phyloP scores from a whole-genome alignment of 2,797 vertebrate genomes.

The Falco peregrinus region DNA sequence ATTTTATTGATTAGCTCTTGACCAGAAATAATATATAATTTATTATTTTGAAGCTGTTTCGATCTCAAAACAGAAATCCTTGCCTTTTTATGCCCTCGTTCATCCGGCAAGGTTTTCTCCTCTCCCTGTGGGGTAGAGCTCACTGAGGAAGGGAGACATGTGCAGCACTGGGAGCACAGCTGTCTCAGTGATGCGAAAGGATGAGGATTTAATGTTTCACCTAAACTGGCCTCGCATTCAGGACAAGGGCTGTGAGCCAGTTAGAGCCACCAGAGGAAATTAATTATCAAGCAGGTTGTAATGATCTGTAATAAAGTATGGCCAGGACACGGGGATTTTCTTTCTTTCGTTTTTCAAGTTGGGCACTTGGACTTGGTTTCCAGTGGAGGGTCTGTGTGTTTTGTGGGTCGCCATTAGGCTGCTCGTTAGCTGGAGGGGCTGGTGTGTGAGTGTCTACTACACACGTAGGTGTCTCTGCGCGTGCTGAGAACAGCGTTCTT shows the following conservation, averaged over 20 bases:
- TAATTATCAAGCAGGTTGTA: constrained; percentile 14
- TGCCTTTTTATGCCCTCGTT: not conserved
- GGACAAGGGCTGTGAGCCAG: not conserved
- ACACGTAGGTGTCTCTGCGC: accelerated
- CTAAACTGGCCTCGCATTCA: not conserved
- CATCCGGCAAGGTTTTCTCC: not conserved
- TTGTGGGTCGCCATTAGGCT: not conserved
- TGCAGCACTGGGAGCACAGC: accelerated
- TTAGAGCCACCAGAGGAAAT: constrained; percentile 25
- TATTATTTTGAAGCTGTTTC: not conserved
- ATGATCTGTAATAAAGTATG: constrained; percentile 9
- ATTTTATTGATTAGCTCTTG: constrained; percentile 33
- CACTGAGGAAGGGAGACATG: not conserved
- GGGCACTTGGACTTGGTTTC: not conserved
- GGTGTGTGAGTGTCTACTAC: too few relatives aligned
- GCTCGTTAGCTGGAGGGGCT: not conserved
- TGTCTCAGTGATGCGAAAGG: not conserved
- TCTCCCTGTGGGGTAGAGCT: not conserved
- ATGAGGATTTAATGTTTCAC: constrained; percentile 45
- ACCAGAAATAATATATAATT: constrained; percentile 6
- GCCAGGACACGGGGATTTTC: not conserved
- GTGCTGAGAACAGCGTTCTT: accelerated
- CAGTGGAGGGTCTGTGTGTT: not conserved
- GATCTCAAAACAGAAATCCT: not conserved
- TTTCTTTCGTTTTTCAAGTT: not conserved